phyloP scores from a whole-genome alignment of 2,113 vertebrate genomes.

The Sciurus niger region DNA sequence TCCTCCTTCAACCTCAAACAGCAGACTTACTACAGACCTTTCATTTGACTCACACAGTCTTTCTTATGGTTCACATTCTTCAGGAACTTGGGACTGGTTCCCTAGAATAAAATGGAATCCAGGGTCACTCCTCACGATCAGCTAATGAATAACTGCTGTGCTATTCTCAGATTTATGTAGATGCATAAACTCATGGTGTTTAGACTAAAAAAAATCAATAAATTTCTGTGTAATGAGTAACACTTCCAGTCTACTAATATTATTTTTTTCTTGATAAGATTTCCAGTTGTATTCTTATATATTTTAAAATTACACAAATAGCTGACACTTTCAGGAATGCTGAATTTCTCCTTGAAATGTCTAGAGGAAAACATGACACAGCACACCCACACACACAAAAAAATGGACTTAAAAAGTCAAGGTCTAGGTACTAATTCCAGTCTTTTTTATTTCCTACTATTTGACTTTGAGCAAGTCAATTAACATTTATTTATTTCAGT shows the following conservation, averaged over 20 bases:
- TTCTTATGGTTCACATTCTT: background rate
- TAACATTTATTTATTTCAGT: background rate
- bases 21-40: background rate
- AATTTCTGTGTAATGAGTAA: background rate
- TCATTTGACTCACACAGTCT: background rate
- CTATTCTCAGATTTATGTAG: background rate
- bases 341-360: background rate
- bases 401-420: background rate
- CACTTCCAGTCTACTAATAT: background rate
- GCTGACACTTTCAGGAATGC: background rate
- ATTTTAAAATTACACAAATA: constrained; percentile 19
- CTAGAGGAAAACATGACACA: background rate
- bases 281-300: background rate
- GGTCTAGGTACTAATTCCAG: background rate
- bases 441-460: background rate
- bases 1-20: background rate
- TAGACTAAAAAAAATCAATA: background rate
- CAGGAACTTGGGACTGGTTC: background rate
- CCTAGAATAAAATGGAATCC: background rate
- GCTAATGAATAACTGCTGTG: background rate
- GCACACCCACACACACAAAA: background rate
- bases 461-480: background rate
- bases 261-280: constrained; percentile 16
- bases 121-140: background rate
- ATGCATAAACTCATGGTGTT: background rate